Conservation (phyloP, 2,113 vertebrate genomes). For the Beaufortia kweichowensis region DNA sequence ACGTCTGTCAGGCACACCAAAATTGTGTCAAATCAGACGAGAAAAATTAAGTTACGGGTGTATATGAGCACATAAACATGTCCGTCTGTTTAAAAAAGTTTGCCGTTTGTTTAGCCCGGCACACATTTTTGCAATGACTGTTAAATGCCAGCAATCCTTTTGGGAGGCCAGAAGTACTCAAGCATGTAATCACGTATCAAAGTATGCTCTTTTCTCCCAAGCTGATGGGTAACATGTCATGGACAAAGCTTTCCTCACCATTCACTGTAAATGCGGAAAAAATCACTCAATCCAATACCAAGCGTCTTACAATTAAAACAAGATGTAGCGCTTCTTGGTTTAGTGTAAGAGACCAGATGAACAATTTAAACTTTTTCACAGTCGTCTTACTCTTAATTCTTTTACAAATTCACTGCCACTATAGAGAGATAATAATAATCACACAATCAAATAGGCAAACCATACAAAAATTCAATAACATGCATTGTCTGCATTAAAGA, state of each 20-base stretch:
- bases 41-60: slow-evolving; percentile 63
- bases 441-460: slow-evolving; percentile 51
- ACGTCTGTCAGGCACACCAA: slow-evolving; percentile 71
- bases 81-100: slow-evolving; percentile 48
- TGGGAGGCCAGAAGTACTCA: slow-evolving; percentile 43
- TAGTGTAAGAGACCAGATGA: slow-evolving; percentile 30
- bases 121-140: slow-evolving; percentile 44
- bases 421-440: too few relatives aligned
- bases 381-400: slow-evolving; percentile 10
- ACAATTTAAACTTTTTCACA: slow-evolving; percentile 22
- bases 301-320: slow-evolving; percentile 49
- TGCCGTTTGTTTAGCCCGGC: slow-evolving; percentile 34
- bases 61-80: slow-evolving; percentile 62
- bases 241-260: slow-evolving; percentile 49
- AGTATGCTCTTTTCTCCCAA: slow-evolving; percentile 18
- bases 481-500: background rate
- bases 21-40: slow-evolving; percentile 70
- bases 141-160: slow-evolving; percentile 46
- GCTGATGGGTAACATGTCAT: slow-evolving; percentile 43
- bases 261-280: slow-evolving; percentile 28
- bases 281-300: slow-evolving; percentile 29
- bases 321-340: slow-evolving; percentile 46
- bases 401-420: slow-evolving; percentile 36
- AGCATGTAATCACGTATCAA: slow-evolving; percentile 36
- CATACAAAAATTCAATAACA: background rate